phyloP scores from a whole-genome alignment of 2,888 invertebrate species.

The Colletes collaris region DNA sequence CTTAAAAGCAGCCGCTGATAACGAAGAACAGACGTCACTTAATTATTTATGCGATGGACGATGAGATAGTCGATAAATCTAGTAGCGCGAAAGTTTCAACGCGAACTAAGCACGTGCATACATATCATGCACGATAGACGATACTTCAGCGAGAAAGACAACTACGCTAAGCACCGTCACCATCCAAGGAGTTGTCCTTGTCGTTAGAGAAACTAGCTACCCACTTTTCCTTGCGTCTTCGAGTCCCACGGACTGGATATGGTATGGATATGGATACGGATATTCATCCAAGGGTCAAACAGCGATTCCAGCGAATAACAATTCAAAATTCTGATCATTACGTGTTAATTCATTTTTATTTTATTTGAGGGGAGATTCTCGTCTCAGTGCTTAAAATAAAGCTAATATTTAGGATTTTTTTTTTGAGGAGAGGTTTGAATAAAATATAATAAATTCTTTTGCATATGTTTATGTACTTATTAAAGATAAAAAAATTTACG shows the following conservation, averaged over 20 bases:
- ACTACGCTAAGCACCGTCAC: slow-evolving; percentile 24
- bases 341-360: too few species aligned
- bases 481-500: too few species aligned
- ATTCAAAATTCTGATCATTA: too few species aligned
- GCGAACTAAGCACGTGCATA: slow-evolving; percentile 33
- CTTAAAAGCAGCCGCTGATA: slow-evolving; percentile 8
- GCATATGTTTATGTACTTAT: too few species aligned
- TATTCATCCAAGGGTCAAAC: not conserved
- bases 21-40: slow-evolving; percentile 6
- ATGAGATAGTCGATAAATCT: slow-evolving; percentile 41
- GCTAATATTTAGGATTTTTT: too few species aligned
- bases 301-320: too few species aligned
- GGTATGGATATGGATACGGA: not conserved
- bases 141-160: slow-evolving; percentile 55
- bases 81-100: slow-evolving; percentile 38
- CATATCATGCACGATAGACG: slow-evolving; percentile 39
- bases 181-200: slow-evolving; percentile 56
- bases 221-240: slow-evolving; percentile 43
- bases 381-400: too few species aligned
- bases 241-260: slow-evolving; percentile 1
- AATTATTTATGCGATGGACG: slow-evolving; percentile 38
- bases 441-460: too few species aligned
- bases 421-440: too few species aligned
- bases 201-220: slow-evolving; percentile 53
- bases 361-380: too few species aligned